Conservation (phyloP, 2,888 invertebrate genomes). For the Drosophila suboccidentalis region DNA sequence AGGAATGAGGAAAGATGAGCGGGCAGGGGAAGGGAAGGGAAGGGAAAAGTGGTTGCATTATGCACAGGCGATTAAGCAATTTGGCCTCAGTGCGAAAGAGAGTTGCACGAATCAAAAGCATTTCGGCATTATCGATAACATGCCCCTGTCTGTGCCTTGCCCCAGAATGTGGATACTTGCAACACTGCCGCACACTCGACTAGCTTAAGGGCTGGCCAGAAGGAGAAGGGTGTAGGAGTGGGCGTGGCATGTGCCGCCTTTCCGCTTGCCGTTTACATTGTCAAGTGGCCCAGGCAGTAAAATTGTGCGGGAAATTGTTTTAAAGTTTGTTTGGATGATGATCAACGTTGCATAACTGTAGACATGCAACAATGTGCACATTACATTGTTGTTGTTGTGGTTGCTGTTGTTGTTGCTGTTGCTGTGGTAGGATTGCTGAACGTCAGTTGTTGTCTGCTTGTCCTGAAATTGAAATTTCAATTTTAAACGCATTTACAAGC, state of each 20-base stretch:
- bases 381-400: conserved; percentile 47
- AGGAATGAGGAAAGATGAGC: neutral
- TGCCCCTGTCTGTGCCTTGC: neutral
- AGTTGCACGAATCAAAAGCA: conserved; percentile 65
- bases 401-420: conserved; percentile 15
- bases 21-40: neutral
- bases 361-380: conserved; percentile 64
- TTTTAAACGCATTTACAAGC: conserved; percentile 67
- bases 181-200: neutral
- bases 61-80: conserved; percentile 73
- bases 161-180: neutral
- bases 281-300: conserved; percentile 64
- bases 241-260: conserved; percentile 24
- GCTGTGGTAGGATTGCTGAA: conserved; percentile 25
- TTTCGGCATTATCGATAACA: conserved; percentile 55
- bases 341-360: conserved; percentile 63
- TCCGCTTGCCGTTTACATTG: conserved; percentile 61
- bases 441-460: conserved; percentile 41
- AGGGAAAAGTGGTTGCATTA: conserved; percentile 51
- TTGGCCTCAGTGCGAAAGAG: conserved; percentile 36
- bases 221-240: neutral
- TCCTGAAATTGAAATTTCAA: conserved; percentile 71
- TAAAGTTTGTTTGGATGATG: conserved; percentile 65
- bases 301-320: conserved; percentile 68
- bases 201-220: conserved; percentile 2